Evolutionary conservation across 2,113 vertebrate genomes (phyloP).

Genomic region (Puma concolor): DNA sequence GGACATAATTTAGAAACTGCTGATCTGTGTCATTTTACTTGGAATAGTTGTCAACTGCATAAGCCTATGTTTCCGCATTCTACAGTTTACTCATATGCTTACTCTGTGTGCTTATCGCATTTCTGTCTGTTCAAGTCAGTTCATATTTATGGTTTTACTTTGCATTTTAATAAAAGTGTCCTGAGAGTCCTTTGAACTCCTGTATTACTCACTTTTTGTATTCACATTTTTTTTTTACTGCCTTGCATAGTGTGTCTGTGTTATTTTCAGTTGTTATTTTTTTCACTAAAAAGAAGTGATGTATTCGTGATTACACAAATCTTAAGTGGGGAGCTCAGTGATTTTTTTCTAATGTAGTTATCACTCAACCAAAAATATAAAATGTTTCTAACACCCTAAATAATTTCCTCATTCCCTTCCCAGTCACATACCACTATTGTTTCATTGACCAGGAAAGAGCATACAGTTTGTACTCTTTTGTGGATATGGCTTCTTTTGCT

Average conservation of each 20-base stretch:
- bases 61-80: background rate
- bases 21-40: background rate
- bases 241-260: background rate
- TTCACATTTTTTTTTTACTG: background rate
- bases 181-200: background rate
- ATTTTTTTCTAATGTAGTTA: background rate
- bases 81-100: background rate
- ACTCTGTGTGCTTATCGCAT: background rate
- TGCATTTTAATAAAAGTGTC: background rate
- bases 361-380: background rate
- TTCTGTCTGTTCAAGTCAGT: background rate
- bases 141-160: background rate
- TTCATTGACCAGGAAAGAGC: background rate
- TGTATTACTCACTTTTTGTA: background rate
- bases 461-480: background rate
- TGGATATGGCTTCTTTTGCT: background rate
- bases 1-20: background rate
- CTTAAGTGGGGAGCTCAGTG: background rate
- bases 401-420: background rate
- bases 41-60: background rate
- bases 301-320: background rate
- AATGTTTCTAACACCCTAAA: background rate
- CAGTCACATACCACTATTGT: background rate
- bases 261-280: background rate
- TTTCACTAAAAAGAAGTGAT: background rate